Base-by-base conservation (phyloP, 2,888 invertebrate genomes). In the Dascillus cervinus region DNA sequence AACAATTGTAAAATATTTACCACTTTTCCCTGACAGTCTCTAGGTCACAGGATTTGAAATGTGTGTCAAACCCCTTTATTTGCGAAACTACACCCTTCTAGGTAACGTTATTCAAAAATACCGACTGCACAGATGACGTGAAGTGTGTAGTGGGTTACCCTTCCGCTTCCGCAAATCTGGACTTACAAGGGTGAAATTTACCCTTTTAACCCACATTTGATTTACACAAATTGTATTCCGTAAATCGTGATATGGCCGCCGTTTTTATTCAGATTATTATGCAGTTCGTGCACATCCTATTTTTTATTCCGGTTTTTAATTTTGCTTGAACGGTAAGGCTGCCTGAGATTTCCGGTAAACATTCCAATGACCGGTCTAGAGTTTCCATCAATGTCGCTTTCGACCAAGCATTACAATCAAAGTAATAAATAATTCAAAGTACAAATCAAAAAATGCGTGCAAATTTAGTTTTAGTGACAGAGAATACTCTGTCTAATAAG, bases 141-240 rank as follows among this genome's bases (percentile, higher is more conserved):
- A 5, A 14, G 24, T n/a, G 29, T 42, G 28, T 4, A 14, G 24
- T n/a, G 29, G 41, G 28, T 30, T 49, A 52, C 55, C 53, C 57
- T 60, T 60, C 58, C 59, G 55, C 58, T 60, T 61, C 61, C 61
- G 60, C 58, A 60, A 61, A 56, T 52, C 55, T 57, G 49, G 43
- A 52, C 52, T 53, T 52, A 45, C 44, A 22, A 30, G 29, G 31
- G 27, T 31, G 26, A 22, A 37, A 32, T 32, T 36, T 26, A 29
- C 31, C 37, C 32, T 37, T 37, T 36, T 31, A 21, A 27, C 32
- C 22, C 25, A 31, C 22, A 27, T 34, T 21, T 8, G 4, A 17
- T 17, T 6, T 17, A 6, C 17, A 17, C 17, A 17, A 17, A 17
- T 17, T 17, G 17, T 17, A 6, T 17, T 17, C 17, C n/a, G n/a